These are phyloP conservation scores for Gymnoscelis rufifasciata DNA, from an alignment of 2,888 invertebrate species.

Conservation along the genomic window DNA sequence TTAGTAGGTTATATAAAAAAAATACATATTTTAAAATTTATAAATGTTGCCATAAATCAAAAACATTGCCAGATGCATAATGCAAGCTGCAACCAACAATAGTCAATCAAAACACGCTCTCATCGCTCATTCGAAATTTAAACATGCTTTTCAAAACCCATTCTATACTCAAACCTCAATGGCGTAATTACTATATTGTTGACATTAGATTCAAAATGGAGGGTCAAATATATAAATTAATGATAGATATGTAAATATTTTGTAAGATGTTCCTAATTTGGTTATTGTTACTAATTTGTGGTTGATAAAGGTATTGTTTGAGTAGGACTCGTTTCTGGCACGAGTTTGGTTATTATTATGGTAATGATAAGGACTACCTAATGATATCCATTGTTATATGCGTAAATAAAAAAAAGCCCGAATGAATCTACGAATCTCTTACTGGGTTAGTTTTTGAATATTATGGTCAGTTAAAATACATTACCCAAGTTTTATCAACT, in stretches of 20 bases:
- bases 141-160: constrained; percentile 24
- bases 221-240: constrained; percentile 3
- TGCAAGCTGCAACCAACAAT: constrained; percentile 62
- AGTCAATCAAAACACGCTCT: constrained; percentile 57
- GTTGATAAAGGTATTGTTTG: constrained; percentile 8
- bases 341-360: constrained; percentile 6
- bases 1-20: no score
- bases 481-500: no score
- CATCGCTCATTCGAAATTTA: constrained; percentile 53
- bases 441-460: no score
- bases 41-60: constrained; percentile 3
- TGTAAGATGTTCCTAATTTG: constrained; percentile 8
- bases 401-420: no score
- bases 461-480: no score
- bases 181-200: constrained; percentile 42
- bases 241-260: constrained; percentile 13
- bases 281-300: constrained; percentile 14
- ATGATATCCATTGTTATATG: no score
- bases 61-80: constrained; percentile 40
- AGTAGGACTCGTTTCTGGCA: constrained; percentile 16
- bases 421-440: no score
- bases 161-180: constrained; percentile 40
- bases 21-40: neutral
- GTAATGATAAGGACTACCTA: no score
- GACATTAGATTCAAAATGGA: constrained; percentile 22